These are phyloP conservation scores for Oostethus manadensis DNA, from an alignment of 2,113 vertebrate species.

Conservation along the genomic window DNA sequence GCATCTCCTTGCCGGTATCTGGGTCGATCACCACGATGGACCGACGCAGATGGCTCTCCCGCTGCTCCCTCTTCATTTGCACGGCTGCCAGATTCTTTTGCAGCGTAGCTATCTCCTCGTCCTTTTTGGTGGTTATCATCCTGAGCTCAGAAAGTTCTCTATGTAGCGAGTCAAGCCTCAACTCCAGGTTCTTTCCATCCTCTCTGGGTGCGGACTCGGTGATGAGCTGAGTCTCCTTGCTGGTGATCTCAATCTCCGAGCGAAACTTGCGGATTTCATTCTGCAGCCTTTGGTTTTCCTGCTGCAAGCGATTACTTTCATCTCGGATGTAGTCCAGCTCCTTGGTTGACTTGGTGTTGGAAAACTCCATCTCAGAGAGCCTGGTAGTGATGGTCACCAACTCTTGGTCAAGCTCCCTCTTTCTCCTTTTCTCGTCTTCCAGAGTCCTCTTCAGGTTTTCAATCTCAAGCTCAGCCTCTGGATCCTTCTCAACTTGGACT, in stretches of 20 bases:
- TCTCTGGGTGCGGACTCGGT: constrained; percentile 72
- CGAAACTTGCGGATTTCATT: constrained; percentile 84
- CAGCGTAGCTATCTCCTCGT: constrained; percentile 83
- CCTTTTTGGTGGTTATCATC: constrained; percentile 80
- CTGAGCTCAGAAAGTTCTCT: constrained; percentile 83
- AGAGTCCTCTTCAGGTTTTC: constrained; percentile 80
- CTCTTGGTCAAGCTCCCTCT: constrained; percentile 81
- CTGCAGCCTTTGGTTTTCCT: constrained; percentile 87
- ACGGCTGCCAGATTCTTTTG: constrained; percentile 82
- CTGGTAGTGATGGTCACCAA: constrained; percentile 73
- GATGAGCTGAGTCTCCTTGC: constrained; percentile 80
- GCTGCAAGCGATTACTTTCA: constrained; percentile 85
- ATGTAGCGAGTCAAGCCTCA: constrained; percentile 81
- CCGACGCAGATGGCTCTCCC: constrained; percentile 89
- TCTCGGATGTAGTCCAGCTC: constrained; percentile 90
- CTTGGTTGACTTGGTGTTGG: constrained; percentile 89
- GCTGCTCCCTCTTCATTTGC: constrained; percentile 86
- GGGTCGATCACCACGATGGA: constrained; percentile 97
- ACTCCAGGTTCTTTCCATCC: constrained; percentile 75
- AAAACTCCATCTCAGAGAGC: constrained; percentile 86
- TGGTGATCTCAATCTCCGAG: constrained; percentile 86
- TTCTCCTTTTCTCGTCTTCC: constrained; percentile 82
- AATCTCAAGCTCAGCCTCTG: constrained; percentile 85
- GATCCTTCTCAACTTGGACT: constrained; percentile 87
- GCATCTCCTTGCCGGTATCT: constrained; percentile 89